Evolutionary conservation across 1,140 invertebrate species (phyloP).

Genomic region (Brachionus plicatilis): DNA sequence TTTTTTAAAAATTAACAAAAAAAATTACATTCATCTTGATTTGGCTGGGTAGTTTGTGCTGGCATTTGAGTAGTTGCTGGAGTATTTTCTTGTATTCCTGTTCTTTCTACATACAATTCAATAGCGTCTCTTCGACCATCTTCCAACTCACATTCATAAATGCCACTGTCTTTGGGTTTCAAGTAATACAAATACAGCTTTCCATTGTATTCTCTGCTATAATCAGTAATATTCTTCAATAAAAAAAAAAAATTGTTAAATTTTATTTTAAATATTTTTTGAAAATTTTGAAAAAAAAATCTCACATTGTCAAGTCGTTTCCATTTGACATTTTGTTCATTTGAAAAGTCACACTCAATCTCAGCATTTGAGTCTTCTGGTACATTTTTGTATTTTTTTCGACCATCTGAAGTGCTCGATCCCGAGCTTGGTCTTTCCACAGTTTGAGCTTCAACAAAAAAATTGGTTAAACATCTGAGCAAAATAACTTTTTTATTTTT

Average conservation of each 20-base stretch:
- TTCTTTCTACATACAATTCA: background rate
- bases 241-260: background rate
- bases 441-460: background rate
- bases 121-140: background rate
- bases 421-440: background rate
- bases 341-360: background rate
- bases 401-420: background rate
- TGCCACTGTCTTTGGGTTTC: background rate
- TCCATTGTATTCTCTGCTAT: background rate
- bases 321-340: conserved; percentile 8
- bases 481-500: background rate
- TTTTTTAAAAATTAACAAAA: background rate
- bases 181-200: conserved; percentile 34
- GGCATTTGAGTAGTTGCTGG: background rate
- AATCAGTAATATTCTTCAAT: background rate
- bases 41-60: background rate
- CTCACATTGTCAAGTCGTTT: background rate
- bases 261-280: background rate
- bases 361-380: background rate
- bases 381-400: background rate
- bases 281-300: background rate
- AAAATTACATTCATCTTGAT: background rate
- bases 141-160: conserved; percentile 4
- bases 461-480: background rate
- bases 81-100: no score